Evolutionary conservation across 1,140 invertebrate species (phyloP).

Genomic region (Batillaria attramentaria): DNA sequence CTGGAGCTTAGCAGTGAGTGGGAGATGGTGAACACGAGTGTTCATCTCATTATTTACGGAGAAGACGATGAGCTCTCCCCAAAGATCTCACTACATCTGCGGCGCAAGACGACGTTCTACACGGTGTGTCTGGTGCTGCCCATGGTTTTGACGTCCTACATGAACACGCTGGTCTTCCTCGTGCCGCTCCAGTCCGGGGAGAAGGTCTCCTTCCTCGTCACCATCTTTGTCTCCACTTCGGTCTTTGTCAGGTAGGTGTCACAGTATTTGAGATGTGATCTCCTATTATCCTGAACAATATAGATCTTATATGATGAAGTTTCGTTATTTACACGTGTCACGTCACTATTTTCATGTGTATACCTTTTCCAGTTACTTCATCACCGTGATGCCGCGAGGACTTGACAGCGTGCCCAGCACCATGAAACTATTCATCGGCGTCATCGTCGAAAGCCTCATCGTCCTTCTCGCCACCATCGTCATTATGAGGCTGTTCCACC

Average conservation of each 20-base stretch:
- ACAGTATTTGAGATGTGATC: too few relatives aligned
- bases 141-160: conserved; percentile 35
- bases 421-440: conserved; percentile 25
- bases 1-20: background rate
- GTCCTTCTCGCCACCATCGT: conserved; percentile 23
- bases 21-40: background rate
- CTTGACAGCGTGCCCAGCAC: conserved; percentile 75
- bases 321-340: too few relatives aligned
- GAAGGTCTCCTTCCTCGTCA: conserved; percentile 47
- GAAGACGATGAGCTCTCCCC: conserved; percentile 13
- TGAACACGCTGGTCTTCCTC: conserved; percentile 44
- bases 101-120: conserved; percentile 36
- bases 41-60: background rate
- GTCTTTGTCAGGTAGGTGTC: conserved; percentile 37
- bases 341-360: too few relatives aligned
- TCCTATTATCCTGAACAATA: too few relatives aligned
- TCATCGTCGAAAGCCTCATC: conserved; percentile 9
- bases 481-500: conserved; percentile 2
- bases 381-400: conserved; percentile 17
- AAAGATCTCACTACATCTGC: conserved; percentile 46
- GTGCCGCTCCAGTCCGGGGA: conserved; percentile 47
- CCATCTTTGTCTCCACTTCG: conserved; percentile 40
- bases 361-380: too few relatives aligned
- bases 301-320: too few relatives aligned
- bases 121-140: conserved; percentile 42